Conservation (phyloP, 2,113 vertebrate species). For the Riparia riparia region DNA sequence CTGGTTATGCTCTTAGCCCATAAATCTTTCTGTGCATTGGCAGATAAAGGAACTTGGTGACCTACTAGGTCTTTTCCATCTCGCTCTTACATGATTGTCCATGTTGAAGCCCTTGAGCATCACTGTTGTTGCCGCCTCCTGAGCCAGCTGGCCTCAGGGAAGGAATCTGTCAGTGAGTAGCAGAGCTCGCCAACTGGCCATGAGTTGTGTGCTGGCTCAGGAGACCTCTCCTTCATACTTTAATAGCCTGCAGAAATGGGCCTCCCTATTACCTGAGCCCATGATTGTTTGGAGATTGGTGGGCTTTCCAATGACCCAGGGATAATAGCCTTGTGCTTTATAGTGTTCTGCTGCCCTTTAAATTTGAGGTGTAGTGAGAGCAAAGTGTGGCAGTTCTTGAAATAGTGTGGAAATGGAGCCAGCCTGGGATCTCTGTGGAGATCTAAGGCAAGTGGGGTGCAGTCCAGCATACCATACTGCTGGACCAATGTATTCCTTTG, state of each 20-base stretch:
- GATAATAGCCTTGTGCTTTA: constrained; percentile 46
- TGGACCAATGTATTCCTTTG: background rate
- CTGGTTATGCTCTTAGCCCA: background rate
- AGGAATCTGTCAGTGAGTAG: constrained; percentile 30
- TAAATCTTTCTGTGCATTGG: constrained; percentile 13
- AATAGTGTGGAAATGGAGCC: background rate
- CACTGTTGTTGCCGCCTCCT: background rate
- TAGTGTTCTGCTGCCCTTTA: constrained; percentile 24
- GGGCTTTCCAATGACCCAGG: background rate
- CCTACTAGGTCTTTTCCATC: constrained; percentile 26
- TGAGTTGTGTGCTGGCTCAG: constrained; percentile 54
- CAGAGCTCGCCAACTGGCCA: background rate
- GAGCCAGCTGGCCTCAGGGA: constrained; percentile 47
- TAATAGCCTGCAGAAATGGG: constrained; percentile 31
- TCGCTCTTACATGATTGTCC: background rate
- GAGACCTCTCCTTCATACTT: constrained; percentile 30
- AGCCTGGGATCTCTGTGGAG: background rate
- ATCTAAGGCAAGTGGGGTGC: background rate
- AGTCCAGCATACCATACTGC: background rate
- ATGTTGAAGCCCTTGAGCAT: constrained; percentile 18
- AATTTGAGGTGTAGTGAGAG: background rate
- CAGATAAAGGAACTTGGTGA: constrained; percentile 34
- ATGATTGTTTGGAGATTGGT: constrained; percentile 39
- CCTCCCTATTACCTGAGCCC: background rate
- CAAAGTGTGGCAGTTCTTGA: constrained; percentile 1